Evolutionary conservation across 2,797 vertebrate genomes (phyloP).

Genomic region (Acanthis flammea): DNA sequence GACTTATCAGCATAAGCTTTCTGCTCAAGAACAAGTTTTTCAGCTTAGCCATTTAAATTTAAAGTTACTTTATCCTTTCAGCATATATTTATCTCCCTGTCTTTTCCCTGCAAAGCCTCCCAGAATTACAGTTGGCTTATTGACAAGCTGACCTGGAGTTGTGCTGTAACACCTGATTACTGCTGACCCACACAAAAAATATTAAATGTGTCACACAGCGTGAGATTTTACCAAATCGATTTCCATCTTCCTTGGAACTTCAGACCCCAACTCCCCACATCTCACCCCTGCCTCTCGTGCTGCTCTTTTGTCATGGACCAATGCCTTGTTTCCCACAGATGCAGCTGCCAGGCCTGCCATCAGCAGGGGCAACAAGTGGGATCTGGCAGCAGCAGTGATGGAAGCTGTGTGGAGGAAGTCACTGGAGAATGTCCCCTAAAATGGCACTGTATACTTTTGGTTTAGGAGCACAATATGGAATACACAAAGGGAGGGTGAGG

Average conservation of each 20-base stretch:
- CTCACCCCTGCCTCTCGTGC: neutral
- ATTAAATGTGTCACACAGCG: neutral
- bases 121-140: neutral
- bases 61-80: neutral
- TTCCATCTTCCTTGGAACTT: neutral
- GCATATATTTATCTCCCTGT: neutral
- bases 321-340: neutral
- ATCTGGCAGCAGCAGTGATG: neutral
- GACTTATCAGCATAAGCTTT: neutral
- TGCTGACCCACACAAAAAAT: neutral
- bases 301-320: accelerated
- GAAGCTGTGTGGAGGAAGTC: neutral
- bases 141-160: neutral
- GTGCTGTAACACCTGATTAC: neutral
- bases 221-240: neutral
- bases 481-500: accelerated
- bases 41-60: neutral
- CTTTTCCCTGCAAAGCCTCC: neutral
- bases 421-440: neutral
- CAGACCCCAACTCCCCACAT: neutral
- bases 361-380: neutral
- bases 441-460: neutral
- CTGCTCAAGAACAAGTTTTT: neutral
- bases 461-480: neutral
- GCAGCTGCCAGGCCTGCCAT: neutral